Evolutionary conservation across 2,888 invertebrate genomes (phyloP).

Genomic region (Blera fallax): DNA sequence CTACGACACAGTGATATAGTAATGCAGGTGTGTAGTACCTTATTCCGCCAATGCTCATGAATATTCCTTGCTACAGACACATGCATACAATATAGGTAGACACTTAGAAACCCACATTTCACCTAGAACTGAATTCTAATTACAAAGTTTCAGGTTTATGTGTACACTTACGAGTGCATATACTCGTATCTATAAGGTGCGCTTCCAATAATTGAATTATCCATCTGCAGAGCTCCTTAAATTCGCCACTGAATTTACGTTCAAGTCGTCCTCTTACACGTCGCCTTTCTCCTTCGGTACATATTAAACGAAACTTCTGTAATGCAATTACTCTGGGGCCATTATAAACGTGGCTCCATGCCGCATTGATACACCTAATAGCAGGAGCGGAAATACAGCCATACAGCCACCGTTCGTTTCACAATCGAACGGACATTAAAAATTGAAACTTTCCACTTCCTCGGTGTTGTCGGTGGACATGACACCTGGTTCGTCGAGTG

Average conservation of each 20-base stretch:
- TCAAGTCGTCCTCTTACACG: background rate
- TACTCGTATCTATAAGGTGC: background rate
- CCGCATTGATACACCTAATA: conserved; percentile 62
- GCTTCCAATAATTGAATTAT: conserved; percentile 70
- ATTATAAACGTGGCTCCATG: conserved; percentile 63
- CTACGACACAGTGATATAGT: no score
- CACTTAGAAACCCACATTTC: conserved; percentile 23
- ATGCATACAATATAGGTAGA: background rate
- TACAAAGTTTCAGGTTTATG: conserved; percentile 40
- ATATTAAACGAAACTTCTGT: conserved; percentile 66
- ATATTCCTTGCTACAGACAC: background rate
- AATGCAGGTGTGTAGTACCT: no score
- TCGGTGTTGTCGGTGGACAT: conserved; percentile 65
- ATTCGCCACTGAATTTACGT: conserved; percentile 30
- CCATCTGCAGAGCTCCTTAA: conserved; percentile 62
- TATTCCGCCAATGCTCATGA: background rate
- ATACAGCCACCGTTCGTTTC: conserved; percentile 56
- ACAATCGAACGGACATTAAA: conserved; percentile 73
- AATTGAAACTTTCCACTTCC: conserved; percentile 68
- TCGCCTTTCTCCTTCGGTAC: conserved; percentile 14
- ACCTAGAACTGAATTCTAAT: conserved; percentile 49
- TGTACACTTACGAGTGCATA: no score
- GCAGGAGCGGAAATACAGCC: conserved; percentile 57
- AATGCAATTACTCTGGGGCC: conserved; percentile 67
- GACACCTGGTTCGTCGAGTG: conserved; percentile 39